These are phyloP conservation scores for Solenodon paradoxus DNA, from an alignment of 2,113 vertebrate species.

Conservation along the genomic window DNA sequence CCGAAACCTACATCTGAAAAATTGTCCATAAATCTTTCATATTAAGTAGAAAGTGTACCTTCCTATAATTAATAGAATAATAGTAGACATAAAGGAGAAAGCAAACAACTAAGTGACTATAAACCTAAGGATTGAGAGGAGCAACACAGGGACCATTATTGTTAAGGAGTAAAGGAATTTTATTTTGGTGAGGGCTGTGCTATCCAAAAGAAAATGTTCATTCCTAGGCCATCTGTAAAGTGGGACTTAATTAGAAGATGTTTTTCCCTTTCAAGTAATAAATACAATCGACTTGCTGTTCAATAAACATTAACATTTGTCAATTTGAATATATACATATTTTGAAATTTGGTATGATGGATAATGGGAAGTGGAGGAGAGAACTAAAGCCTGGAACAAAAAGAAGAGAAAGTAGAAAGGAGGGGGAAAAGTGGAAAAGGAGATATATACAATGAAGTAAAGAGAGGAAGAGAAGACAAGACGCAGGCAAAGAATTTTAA, in stretches of 20 bases:
- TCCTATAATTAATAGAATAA: not conserved
- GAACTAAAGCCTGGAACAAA: not conserved
- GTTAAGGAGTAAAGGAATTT: not conserved
- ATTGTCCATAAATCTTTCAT: not conserved
- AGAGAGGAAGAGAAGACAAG: not conserved
- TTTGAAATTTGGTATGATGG: conserved; percentile 4
- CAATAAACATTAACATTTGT: not conserved
- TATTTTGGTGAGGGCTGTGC: conserved; percentile 5
- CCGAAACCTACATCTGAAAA: not conserved
- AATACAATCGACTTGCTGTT: conserved; percentile 18
- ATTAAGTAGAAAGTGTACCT: conserved; percentile 38
- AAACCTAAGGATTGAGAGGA: not conserved
- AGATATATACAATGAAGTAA: not conserved
- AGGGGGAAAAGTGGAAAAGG: not conserved
- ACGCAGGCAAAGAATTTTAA: not conserved
- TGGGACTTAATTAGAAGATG: not conserved
- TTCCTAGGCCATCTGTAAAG: not conserved
- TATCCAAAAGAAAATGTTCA: conserved; percentile 4
- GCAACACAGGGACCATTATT: not conserved
- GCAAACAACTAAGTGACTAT: not conserved
- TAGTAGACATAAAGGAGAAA: conserved; percentile 15
- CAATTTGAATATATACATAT: conserved; percentile 7
- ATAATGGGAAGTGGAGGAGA: not conserved
- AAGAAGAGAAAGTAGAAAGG: not conserved
- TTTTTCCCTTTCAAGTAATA: conserved; percentile 17